These are phyloP conservation scores for Poeciliopsis occidentalis DNA, from an alignment of 2,113 vertebrate genomes.

Conservation along the genomic window DNA sequence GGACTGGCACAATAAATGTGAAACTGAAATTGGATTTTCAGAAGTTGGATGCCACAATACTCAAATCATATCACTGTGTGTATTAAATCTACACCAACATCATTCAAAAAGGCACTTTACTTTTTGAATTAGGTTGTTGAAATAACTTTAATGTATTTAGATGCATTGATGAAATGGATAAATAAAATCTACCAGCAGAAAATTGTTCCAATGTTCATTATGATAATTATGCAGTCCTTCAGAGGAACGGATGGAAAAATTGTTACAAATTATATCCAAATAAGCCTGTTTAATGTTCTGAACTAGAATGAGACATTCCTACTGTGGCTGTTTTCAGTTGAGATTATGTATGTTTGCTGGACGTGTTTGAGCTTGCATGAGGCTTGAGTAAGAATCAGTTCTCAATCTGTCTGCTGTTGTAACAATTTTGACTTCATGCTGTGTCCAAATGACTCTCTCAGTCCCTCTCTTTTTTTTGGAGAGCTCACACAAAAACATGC, in stretches of 20 bases:
- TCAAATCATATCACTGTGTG: neutral
- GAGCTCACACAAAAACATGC: conserved; percentile 31
- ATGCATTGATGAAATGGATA: neutral
- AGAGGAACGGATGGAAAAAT: neutral
- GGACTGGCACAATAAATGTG: neutral
- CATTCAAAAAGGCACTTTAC: neutral
- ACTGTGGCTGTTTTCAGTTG: conserved; percentile 1
- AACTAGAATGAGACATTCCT: conserved; percentile 3
- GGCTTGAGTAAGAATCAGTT: conserved; percentile 25
- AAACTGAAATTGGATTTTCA: neutral
- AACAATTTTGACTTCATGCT: conserved; percentile 64
- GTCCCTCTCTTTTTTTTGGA: neutral
- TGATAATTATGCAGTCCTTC: no score
- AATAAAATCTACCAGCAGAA: neutral
- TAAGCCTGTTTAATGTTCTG: conserved; percentile 22
- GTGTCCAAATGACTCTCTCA: conserved; percentile 52
- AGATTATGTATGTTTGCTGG: neutral
- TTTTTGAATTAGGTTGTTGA: neutral
- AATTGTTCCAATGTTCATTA: neutral
- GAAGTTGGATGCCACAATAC: neutral
- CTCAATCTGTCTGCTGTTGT: conserved; percentile 37
- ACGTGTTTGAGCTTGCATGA: conserved; percentile 5
- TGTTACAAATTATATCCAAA: conserved; percentile 31
- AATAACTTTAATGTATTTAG: neutral
- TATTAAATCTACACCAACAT: neutral